Percentiles rank a stretch among this genome's conserved stretches.
Conservation (phyloP, 2,888 invertebrate genomes). For the Calliopum simillimum region DNA sequence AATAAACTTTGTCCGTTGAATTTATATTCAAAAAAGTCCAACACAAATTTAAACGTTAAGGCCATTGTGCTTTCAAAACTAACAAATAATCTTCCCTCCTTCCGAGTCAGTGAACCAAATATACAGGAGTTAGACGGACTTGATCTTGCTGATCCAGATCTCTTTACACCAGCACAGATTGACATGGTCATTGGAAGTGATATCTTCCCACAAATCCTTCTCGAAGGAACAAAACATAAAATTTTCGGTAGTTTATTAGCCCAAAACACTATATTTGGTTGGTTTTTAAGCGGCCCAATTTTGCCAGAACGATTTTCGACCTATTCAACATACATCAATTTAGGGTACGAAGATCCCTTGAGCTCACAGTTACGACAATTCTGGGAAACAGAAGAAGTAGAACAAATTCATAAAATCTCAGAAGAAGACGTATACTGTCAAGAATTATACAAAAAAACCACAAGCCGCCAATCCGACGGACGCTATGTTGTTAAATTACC, state of each 20-base stretch:
- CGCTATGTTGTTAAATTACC: neutral
- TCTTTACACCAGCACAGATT: conserved; percentile 12
- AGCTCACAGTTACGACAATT: neutral
- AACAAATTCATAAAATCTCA: neutral
- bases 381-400: conserved; percentile 1
- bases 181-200: conserved; percentile 6
- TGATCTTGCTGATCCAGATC: conserved; percentile 25
- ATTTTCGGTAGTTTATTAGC: neutral
- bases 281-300: neutral
- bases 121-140: neutral
- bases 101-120: neutral
- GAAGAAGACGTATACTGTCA: neutral
- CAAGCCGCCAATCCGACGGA: neutral
- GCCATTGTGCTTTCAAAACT: neutral
- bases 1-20: conserved; percentile 22
- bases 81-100: neutral
- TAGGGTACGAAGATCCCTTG: neutral
- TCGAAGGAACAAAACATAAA: neutral
- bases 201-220: neutral
- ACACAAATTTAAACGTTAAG: neutral
- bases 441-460: neutral
- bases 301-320: neutral
- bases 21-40: neutral
- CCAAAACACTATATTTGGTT: neutral
- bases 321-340: neutral